A percentile compares a stretch with the other conserved stretches of the same genome.
These are phyloP conservation scores for Hydropotes inermis DNA, from an alignment of 2,113 vertebrate genomes.

Conservation along the genomic window DNA sequence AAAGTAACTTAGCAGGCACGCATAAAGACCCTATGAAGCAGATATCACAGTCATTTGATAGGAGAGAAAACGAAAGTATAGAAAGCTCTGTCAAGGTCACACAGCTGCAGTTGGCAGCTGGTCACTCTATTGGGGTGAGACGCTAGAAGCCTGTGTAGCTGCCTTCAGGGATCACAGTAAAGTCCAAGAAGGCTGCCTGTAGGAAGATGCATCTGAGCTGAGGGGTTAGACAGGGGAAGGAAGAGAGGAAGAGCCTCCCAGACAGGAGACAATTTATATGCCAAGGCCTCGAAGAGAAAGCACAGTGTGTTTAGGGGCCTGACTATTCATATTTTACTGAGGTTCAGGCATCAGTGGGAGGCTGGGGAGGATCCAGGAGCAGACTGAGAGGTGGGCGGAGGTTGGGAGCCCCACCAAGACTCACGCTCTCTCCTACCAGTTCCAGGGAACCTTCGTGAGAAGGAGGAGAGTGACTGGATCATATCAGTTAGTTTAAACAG, in stretches of 20 bases:
- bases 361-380: not conserved
- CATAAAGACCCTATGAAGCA: not conserved
- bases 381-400: not conserved
- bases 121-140: not conserved
- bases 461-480: not conserved
- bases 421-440: not conserved
- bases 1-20: not conserved
- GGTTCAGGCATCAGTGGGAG: not conserved
- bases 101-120: not conserved
- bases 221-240: not conserved
- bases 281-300: not conserved
- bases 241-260: not conserved
- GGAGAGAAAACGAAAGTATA: not conserved
- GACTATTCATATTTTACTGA: not conserved
- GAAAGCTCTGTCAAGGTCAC: not conserved
- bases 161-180: not conserved
- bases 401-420: not conserved
- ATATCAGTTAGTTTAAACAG: not conserved
- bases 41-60: not conserved
- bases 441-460: not conserved
- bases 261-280: not conserved
- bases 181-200: constrained; percentile 5
- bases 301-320: not conserved
- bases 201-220: not conserved
- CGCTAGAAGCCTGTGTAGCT: not conserved